These are phyloP conservation scores for Oeneis ivallda DNA, from an alignment of 2,888 invertebrate species.

Conservation along the genomic window DNA sequence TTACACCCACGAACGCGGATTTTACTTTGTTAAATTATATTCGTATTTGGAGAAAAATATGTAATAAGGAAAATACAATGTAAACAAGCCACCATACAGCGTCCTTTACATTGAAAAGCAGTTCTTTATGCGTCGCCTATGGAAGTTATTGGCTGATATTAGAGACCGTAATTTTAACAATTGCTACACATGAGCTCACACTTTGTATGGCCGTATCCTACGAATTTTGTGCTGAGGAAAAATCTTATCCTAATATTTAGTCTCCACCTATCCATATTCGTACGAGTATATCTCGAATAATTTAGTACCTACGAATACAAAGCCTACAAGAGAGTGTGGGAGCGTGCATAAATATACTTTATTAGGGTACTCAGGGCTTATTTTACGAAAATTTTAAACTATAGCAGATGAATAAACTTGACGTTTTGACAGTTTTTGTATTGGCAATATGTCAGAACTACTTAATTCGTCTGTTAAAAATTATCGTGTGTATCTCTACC, in stretches of 20 bases:
- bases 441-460: no score
- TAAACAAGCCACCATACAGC: constrained; percentile 7
- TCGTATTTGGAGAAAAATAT: no score
- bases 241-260: constrained; percentile 7
- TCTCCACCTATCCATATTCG: neutral
- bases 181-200: constrained; percentile 26
- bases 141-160: constrained; percentile 35
- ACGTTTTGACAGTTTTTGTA: no score
- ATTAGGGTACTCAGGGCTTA: neutral
- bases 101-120: constrained; percentile 32
- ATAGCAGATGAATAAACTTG: no score
- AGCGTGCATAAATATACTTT: neutral
- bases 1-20: no score
- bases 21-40: no score
- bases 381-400: neutral
- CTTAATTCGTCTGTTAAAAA: no score
- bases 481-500: no score
- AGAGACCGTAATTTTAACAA: constrained; percentile 34
- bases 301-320: neutral
- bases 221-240: constrained; percentile 8
- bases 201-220: constrained; percentile 15
- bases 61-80: neutral
- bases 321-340: no score
- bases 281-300: neutral
- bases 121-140: constrained; percentile 31